Evolutionary conservation across 2,888 invertebrate genomes (phyloP), one percentile per base, ranked within the genome.

Genomic region (Amphimallon solstitiale): DNA sequence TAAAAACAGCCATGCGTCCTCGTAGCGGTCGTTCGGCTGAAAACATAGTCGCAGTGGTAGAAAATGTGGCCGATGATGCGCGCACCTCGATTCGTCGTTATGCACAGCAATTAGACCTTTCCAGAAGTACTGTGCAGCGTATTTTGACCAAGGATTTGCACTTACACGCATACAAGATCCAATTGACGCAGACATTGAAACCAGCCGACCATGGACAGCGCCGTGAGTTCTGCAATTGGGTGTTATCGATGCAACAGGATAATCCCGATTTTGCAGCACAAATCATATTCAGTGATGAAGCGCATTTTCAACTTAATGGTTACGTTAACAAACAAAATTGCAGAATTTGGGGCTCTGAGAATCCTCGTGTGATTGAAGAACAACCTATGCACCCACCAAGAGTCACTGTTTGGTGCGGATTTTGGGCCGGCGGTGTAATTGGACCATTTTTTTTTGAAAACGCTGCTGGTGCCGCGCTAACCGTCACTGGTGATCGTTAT

Each of bases 101-200:
- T 23, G 4, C 10, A 17, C 48, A 48, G 10, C 2, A 48, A 12
- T 48, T 48, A 3, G 14, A 15, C 2, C 3, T 23, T 23, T 23
- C 5, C 5, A 23, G 5, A 23, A 23, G 3, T 23, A 23, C 23
- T 23, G 2, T 23, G 5, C 23, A 23, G 23, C 5, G 23, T 2
- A 23, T 23, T 23, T 23, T 23, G 5, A 23, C 3, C 5, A 5
- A 23, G 2, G 72, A 73, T 63, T 37, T 2, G 3, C 23, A 23
- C 5, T 5, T 23, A n/a, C n/a, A n/a, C n/a, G n/a, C 67, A 66
- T 69, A 69, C 45, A 68, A 66, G 64, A 29, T 70, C 43, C 59
- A 67, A 56, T 69, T 76, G 37, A 73, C 72, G 10, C 72, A 76
- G 69, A 68, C 74, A 71, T 67, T 74, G 65, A 74, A 74, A 68